phyloP scores from a whole-genome alignment of 2,888 invertebrate genomes.

The Neoitamus cyanurus region DNA sequence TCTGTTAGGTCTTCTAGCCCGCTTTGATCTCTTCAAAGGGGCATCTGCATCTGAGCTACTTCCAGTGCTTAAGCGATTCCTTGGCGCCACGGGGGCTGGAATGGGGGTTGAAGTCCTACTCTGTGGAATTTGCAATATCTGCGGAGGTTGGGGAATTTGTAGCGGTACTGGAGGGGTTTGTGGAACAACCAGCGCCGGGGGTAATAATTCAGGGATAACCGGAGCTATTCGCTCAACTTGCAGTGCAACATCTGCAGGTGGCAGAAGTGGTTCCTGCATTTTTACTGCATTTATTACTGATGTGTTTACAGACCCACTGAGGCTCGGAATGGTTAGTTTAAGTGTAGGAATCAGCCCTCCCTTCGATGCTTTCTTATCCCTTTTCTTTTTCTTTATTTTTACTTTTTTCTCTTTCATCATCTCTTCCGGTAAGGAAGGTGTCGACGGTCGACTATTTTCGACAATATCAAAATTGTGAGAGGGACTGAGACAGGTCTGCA shows the following conservation, averaged over 20 bases:
- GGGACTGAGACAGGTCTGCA: slow-evolving; percentile 73
- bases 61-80: slow-evolving; percentile 59
- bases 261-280: not conserved
- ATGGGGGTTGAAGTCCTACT: slow-evolving; percentile 45
- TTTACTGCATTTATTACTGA: not conserved
- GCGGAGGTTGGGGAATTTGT: not conserved
- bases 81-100: slow-evolving; percentile 52
- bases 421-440: slow-evolving; percentile 70
- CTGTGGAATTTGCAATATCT: not conserved
- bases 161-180: slow-evolving; percentile 1
- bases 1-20: slow-evolving; percentile 83
- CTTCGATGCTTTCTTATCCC: slow-evolving; percentile 69
- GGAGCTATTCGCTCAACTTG: not conserved
- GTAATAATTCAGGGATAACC: slow-evolving; percentile 54
- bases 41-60: slow-evolving; percentile 71
- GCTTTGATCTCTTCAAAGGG: slow-evolving; percentile 76
- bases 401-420: slow-evolving; percentile 66
- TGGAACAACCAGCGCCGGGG: slow-evolving; percentile 55
- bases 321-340: slow-evolving; percentile 73
- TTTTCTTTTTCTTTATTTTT: slow-evolving; percentile 76
- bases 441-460: slow-evolving; percentile 74
- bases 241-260: slow-evolving; percentile 57
- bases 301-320: not conserved
- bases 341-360: slow-evolving; percentile 61
- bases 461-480: slow-evolving; percentile 72